phyloP scores from a whole-genome alignment of 2,888 invertebrate species.

The Oscheius sp. region DNA sequence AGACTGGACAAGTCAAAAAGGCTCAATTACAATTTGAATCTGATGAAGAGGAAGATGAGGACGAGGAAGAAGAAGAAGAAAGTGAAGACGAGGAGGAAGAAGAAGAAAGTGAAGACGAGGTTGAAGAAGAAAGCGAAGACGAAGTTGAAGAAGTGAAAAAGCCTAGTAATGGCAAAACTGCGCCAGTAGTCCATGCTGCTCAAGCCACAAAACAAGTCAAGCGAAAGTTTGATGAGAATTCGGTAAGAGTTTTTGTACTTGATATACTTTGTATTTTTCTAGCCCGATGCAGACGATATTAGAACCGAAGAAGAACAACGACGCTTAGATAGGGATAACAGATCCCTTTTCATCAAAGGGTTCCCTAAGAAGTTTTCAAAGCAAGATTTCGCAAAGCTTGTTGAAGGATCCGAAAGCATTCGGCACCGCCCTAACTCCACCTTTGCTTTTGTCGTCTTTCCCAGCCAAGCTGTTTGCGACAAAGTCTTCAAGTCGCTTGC shows the following conservation, averaged over 20 bases:
- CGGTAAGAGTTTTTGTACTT: too few relatives aligned
- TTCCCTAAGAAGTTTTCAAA: slow-evolving; percentile 46
- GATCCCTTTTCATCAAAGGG: slow-evolving; percentile 57
- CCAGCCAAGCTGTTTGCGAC: slow-evolving; percentile 47
- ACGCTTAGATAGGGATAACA: slow-evolving; percentile 50
- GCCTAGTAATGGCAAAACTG: too few relatives aligned
- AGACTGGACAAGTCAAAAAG: slow-evolving; percentile 27
- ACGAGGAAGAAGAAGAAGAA: slow-evolving; percentile 33
- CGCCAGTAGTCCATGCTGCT: not conserved
- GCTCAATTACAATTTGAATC: slow-evolving; percentile 45
- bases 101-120: slow-evolving; percentile 37
- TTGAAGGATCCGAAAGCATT: slow-evolving; percentile 45
- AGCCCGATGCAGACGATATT: too few relatives aligned
- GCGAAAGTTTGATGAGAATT: slow-evolving; percentile 42
- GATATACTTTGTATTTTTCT: too few relatives aligned
- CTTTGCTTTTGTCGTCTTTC: slow-evolving; percentile 58
- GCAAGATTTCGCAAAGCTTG: slow-evolving; percentile 30
- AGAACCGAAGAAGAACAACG: slow-evolving; percentile 59
- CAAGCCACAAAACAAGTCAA: slow-evolving; percentile 14
- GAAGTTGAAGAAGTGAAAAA: slow-evolving; percentile 36
- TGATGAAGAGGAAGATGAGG: slow-evolving; percentile 45
- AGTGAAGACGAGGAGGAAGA: slow-evolving; percentile 47
- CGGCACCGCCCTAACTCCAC: slow-evolving; percentile 43
- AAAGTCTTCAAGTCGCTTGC: slow-evolving; percentile 41
- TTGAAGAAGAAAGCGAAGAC: slow-evolving; percentile 48